Conservation (phyloP, 2,113 vertebrate genomes). For the Triplophysa rosa region DNA sequence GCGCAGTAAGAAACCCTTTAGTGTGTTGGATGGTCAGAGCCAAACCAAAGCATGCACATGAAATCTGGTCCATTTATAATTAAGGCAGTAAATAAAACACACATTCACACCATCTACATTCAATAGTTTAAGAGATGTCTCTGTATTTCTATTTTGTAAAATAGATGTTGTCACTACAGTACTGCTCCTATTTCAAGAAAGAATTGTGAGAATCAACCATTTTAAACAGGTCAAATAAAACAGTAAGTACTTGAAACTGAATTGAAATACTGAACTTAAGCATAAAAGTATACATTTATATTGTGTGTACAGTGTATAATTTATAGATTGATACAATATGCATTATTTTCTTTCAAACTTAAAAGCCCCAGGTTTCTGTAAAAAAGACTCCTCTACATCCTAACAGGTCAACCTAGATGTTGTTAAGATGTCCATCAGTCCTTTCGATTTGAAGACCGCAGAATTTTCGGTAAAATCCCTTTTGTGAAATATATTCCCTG, state of each 20-base stretch:
- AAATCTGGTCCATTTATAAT: conserved; percentile 9
- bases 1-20: conserved; percentile 48
- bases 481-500: not conserved
- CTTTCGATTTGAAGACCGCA: not conserved
- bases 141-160: too few species aligned
- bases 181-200: too few species aligned
- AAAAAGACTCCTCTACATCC: not conserved
- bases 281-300: too few species aligned
- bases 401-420: not conserved
- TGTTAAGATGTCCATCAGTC: not conserved
- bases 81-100: not conserved
- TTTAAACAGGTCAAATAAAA: too few species aligned
- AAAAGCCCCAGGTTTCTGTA: not conserved
- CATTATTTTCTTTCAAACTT: not conserved
- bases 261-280: too few species aligned
- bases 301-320: too few species aligned
- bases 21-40: not conserved
- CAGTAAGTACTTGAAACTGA: too few species aligned
- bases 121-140: not conserved
- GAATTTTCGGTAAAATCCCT: not conserved
- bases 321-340: too few species aligned
- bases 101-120: not conserved
- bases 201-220: too few species aligned
- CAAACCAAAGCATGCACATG: conserved; percentile 23
- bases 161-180: not conserved